Conservation (phyloP, 1,140 invertebrate genomes). For the Pseudomyrmex cubaensis region DNA sequence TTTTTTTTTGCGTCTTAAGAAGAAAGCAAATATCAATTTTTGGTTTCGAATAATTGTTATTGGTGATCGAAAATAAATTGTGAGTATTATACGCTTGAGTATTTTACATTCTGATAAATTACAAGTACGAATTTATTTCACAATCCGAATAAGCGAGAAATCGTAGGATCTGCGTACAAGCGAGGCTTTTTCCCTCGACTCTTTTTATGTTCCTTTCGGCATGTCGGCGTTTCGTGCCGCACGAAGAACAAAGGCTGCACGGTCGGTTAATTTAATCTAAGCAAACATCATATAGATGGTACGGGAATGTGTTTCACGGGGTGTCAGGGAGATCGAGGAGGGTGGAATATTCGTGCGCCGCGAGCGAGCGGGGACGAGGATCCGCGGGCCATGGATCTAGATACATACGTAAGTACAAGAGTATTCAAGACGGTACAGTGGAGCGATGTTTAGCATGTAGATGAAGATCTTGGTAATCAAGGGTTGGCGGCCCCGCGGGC, state of each 20-base stretch:
- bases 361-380: constrained; percentile 6
- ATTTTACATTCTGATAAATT: constrained; percentile 21
- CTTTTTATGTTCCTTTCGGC: constrained; percentile 53
- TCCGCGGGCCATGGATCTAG: constrained; percentile 77
- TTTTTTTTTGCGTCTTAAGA: background rate
- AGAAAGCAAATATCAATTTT: background rate
- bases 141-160: constrained; percentile 28
- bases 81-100: background rate
- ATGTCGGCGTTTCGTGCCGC: constrained; percentile 39
- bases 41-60: background rate
- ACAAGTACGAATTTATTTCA: constrained; percentile 5
- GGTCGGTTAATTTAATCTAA: constrained; percentile 84
- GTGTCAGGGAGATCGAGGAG: constrained; percentile 68
- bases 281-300: constrained; percentile 83
- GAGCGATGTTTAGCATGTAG: constrained; percentile 85
- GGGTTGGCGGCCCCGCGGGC: constrained; percentile 80
- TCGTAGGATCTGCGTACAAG: constrained; percentile 9
- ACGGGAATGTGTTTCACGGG: constrained; percentile 75
- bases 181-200: constrained; percentile 37
- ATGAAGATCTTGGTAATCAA: constrained; percentile 85
- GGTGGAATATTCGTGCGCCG: constrained; percentile 80
- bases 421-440: constrained; percentile 82
- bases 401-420: constrained; percentile 85
- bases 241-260: constrained; percentile 79
- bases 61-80: background rate